phyloP scores from a whole-genome alignment of 2,113 vertebrate genomes.

The Microtus pennsylvanicus region DNA sequence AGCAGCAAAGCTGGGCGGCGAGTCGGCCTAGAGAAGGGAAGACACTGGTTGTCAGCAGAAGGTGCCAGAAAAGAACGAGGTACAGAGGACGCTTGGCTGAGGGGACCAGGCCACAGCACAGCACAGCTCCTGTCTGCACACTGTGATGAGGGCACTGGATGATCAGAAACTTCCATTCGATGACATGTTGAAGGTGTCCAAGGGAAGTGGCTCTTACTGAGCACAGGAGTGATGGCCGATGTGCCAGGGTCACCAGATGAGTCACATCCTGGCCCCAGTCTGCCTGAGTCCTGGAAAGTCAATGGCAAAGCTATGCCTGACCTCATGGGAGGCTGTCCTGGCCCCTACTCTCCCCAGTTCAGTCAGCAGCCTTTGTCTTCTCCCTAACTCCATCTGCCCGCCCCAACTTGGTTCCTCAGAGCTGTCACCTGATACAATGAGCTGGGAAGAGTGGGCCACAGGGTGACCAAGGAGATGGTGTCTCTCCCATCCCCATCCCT shows the following conservation, averaged over 20 bases:
- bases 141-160: not conserved
- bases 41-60: not conserved
- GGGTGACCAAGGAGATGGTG: not conserved
- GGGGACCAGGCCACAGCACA: not conserved
- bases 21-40: not conserved
- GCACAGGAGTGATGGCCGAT: not conserved
- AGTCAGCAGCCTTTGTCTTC: not conserved
- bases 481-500: not conserved
- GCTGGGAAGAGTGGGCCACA: not conserved
- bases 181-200: not conserved
- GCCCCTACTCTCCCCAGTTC: not conserved
- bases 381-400: not conserved
- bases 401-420: not conserved
- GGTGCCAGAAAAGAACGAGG: not conserved
- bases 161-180: not conserved
- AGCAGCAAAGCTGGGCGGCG: fast-evolving
- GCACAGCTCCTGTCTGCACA: not conserved
- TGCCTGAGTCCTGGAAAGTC: not conserved
- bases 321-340: not conserved
- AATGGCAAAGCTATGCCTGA: not conserved
- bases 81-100: not conserved
- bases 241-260: not conserved
- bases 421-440: not conserved
- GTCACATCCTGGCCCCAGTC: not conserved
- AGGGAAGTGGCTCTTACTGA: not conserved